Evolutionary conservation across 1,140 invertebrate species (phyloP).

Genomic region (Hylaeus volcanicus): DNA sequence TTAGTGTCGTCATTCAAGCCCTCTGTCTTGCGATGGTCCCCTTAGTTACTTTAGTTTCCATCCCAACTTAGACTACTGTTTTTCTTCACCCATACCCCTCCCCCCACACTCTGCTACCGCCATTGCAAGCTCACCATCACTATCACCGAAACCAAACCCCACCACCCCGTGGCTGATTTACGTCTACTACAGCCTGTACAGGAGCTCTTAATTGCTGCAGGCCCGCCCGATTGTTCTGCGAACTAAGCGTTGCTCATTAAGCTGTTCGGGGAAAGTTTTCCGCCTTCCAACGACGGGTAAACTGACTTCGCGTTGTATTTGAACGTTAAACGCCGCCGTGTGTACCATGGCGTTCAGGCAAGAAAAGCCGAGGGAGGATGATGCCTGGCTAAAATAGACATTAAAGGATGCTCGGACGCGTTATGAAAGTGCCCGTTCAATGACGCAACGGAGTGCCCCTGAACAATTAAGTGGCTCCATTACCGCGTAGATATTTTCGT

Average conservation of each 20-base stretch:
- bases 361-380: constrained; percentile 11
- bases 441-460: not conserved
- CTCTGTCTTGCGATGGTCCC: constrained; percentile 35
- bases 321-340: constrained; percentile 15
- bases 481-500: not conserved
- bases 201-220: constrained; percentile 60
- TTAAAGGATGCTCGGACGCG: constrained; percentile 14
- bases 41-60: constrained; percentile 26
- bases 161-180: constrained; percentile 35
- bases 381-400: not conserved
- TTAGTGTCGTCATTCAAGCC: constrained; percentile 38
- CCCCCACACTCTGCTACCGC: no score
- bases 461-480: constrained; percentile 18
- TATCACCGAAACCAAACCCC: not conserved
- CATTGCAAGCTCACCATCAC: not conserved
- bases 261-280: constrained; percentile 53
- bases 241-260: constrained; percentile 62
- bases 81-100: constrained; percentile 6
- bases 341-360: constrained; percentile 2
- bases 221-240: constrained; percentile 53
- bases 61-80: constrained; percentile 22
- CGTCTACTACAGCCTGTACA: constrained; percentile 38
- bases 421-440: constrained; percentile 6
- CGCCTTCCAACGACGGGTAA: constrained; percentile 27
- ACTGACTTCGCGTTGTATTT: constrained; percentile 47